Evolutionary conservation across 2,888 invertebrate genomes (phyloP).

Genomic region (Mythimna albipuncta): DNA sequence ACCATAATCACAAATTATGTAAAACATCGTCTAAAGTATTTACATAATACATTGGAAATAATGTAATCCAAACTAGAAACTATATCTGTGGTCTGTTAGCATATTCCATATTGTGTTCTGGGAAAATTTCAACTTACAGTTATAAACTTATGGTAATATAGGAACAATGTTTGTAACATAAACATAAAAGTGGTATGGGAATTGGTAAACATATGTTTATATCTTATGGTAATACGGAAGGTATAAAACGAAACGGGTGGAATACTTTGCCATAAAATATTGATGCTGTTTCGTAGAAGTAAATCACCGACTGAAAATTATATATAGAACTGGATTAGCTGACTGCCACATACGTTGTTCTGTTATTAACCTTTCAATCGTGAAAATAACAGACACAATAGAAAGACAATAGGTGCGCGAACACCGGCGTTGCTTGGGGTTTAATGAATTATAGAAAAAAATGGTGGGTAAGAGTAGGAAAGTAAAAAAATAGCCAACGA

Average conservation of each 20-base stretch:
- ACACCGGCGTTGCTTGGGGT: too few species aligned
- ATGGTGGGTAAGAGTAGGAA: too few species aligned
- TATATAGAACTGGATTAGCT: too few species aligned
- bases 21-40: not conserved
- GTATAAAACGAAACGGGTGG: slow-evolving; percentile 3
- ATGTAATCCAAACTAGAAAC: slow-evolving; percentile 5
- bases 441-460: too few species aligned
- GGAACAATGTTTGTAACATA: slow-evolving; percentile 21
- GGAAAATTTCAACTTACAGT: slow-evolving; percentile 9
- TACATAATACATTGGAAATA: not conserved
- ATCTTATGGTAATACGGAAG: slow-evolving; percentile 13
- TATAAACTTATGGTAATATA: slow-evolving; percentile 29
- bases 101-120: slow-evolving; percentile 12
- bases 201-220: slow-evolving; percentile 41
- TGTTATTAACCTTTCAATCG: too few species aligned
- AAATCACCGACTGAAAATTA: not conserved
- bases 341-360: too few species aligned
- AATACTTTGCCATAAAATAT: slow-evolving; percentile 8
- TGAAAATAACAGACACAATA: too few species aligned
- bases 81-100: slow-evolving; percentile 1
- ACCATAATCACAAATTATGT: too few species aligned
- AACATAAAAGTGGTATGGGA: slow-evolving; percentile 18
- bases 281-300: not conserved
- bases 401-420: too few species aligned
- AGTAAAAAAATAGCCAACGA: too few species aligned